Evolutionary conservation across 1,140 invertebrate genomes (phyloP).

Genomic region (Ceratoteleas bidentatus): DNA sequence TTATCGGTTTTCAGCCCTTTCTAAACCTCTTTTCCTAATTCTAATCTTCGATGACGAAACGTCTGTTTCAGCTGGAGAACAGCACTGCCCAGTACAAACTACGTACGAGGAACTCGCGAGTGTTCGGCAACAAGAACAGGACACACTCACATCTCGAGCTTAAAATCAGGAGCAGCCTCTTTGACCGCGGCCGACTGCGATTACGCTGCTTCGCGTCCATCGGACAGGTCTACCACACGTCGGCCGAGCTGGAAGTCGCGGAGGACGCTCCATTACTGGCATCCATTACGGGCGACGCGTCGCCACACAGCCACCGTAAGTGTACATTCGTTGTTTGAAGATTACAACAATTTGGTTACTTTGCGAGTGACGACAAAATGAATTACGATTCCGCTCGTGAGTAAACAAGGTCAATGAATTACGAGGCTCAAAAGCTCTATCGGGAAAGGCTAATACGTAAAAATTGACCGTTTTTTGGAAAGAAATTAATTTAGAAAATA

Average conservation of each 20-base stretch:
- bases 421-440: too few species aligned
- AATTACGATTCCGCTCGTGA: too few species aligned
- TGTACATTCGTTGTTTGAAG: conserved; percentile 30
- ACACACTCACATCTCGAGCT: conserved; percentile 73
- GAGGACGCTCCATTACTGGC: conserved; percentile 76
- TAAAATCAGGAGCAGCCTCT: conserved; percentile 72
- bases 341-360: too few species aligned
- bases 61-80: conserved; percentile 67
- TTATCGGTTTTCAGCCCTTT: too few species aligned
- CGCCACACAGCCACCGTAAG: conserved; percentile 76
- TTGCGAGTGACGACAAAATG: too few species aligned
- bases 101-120: conserved; percentile 35
- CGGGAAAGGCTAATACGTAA: too few species aligned
- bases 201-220: conserved; percentile 76
- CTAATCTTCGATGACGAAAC: too few species aligned
- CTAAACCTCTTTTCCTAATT: too few species aligned
- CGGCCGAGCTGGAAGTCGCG: conserved; percentile 71
- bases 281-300: conserved; percentile 77
- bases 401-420: too few species aligned
- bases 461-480: too few species aligned
- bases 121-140: conserved; percentile 58
- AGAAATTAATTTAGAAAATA: too few species aligned
- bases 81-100: conserved; percentile 63
- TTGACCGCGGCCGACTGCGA: conserved; percentile 69
- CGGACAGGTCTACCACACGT: conserved; percentile 72